Evolutionary conservation across 2,888 invertebrate species (phyloP).

Genomic region (Protophormia terraenovae): DNA sequence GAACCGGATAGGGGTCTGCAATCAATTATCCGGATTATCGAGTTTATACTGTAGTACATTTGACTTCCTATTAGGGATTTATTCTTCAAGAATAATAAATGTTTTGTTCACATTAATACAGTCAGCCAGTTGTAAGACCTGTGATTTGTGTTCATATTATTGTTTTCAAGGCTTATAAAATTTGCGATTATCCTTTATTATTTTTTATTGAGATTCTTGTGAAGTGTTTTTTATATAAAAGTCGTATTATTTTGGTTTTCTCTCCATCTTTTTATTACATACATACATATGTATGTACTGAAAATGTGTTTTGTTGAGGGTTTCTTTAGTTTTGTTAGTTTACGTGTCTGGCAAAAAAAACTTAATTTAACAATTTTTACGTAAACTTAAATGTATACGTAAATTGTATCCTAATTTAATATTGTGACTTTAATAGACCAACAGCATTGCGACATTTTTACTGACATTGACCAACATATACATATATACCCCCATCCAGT

Average conservation of each 20-base stretch:
- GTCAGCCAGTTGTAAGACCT: not conserved
- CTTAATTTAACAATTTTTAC: not conserved
- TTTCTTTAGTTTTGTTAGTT: not conserved
- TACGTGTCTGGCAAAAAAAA: not conserved
- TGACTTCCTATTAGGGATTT: not conserved
- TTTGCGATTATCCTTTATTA: not conserved
- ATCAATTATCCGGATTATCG: too few relatives aligned
- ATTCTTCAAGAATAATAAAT: not conserved
- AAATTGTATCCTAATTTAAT: not conserved
- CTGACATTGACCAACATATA: not conserved
- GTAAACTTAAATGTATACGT: not conserved
- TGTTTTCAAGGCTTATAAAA: not conserved
- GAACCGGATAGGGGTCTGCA: too few relatives aligned
- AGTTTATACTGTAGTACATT: too few relatives aligned
- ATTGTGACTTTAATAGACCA: not conserved
- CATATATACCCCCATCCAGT: not conserved
- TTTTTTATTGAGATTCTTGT: not conserved
- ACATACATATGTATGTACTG: not conserved
- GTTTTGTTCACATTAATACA: not conserved
- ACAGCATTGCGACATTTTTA: not conserved
- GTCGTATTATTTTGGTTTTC: not conserved
- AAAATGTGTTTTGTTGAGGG: not conserved
- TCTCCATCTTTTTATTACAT: not conserved
- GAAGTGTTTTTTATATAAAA: too few relatives aligned
- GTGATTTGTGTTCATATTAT: not conserved